Evolutionary conservation across 2,113 vertebrate species (phyloP).

Genomic region (Callipepla californica): DNA sequence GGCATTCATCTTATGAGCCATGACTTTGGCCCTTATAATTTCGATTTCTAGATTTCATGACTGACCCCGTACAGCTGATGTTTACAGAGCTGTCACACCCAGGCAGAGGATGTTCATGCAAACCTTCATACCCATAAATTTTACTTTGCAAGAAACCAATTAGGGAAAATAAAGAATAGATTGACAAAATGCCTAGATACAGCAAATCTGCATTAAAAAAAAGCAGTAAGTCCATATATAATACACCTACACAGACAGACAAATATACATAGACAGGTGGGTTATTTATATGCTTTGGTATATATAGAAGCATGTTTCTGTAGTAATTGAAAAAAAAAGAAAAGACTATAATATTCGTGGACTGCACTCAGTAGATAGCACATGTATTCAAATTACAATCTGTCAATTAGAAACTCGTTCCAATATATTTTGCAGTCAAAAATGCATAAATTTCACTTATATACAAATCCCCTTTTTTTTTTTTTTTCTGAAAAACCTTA

Average conservation of each 20-base stretch:
- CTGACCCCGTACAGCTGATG: constrained; percentile 30
- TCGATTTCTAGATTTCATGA: constrained; percentile 54
- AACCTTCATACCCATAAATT: constrained; percentile 22
- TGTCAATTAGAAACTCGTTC: constrained; percentile 25
- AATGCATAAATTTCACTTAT: neutral
- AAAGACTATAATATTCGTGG: neutral
- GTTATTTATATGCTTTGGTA: neutral
- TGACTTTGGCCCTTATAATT: constrained; percentile 24
- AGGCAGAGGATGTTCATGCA: constrained; percentile 14
- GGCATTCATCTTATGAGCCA: neutral
- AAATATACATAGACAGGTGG: neutral
- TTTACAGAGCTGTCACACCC: constrained; percentile 20
- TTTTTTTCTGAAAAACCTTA: neutral
- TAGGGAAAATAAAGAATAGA: neutral
- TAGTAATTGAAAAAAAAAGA: neutral
- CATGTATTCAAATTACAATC: neutral
- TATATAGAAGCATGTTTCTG: neutral
- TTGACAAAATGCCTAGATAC: neutral
- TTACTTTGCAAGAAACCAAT: constrained; percentile 11
- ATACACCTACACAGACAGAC: neutral
- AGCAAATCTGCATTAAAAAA: neutral
- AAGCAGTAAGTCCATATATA: neutral
- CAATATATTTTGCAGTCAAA: neutral
- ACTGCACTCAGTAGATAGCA: neutral
- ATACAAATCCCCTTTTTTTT: neutral